phyloP scores from a whole-genome alignment of 2,888 invertebrate species.

The Apotomis turbidana region DNA sequence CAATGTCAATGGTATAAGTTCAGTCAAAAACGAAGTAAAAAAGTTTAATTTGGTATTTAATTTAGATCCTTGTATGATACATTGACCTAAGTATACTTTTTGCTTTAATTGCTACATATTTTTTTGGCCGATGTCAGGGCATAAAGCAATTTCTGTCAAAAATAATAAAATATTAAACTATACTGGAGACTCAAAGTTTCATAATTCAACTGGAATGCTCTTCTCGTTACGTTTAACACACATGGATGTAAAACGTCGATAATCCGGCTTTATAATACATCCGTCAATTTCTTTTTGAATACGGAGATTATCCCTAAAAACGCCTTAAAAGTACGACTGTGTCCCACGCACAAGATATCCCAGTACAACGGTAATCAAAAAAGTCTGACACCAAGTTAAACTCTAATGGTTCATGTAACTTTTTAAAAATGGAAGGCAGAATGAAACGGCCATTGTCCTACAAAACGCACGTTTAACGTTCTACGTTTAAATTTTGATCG shows the following conservation, averaged over 20 bases:
- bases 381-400: neutral
- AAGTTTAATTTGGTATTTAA: too few species aligned
- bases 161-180: too few species aligned
- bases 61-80: too few species aligned
- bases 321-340: neutral
- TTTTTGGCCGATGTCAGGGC: too few species aligned
- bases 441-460: conserved; percentile 40
- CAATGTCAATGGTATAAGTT: too few species aligned
- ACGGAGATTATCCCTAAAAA: conserved; percentile 11
- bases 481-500: conserved; percentile 39
- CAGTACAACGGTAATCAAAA: neutral
- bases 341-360: conserved; percentile 4
- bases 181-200: too few species aligned
- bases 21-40: too few species aligned
- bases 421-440: conserved; percentile 18
- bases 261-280: neutral
- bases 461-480: conserved; percentile 37
- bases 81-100: too few species aligned
- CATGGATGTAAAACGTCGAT: neutral
- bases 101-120: too few species aligned
- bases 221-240: too few species aligned
- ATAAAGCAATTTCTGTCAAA: too few species aligned
- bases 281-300: conserved; percentile 4
- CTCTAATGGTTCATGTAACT: neutral
- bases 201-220: too few species aligned